A percentile compares a stretch with the other conserved stretches of the same genome.
phyloP scores from a whole-genome alignment of 2,797 vertebrate genomes.

The Karalla daura region DNA sequence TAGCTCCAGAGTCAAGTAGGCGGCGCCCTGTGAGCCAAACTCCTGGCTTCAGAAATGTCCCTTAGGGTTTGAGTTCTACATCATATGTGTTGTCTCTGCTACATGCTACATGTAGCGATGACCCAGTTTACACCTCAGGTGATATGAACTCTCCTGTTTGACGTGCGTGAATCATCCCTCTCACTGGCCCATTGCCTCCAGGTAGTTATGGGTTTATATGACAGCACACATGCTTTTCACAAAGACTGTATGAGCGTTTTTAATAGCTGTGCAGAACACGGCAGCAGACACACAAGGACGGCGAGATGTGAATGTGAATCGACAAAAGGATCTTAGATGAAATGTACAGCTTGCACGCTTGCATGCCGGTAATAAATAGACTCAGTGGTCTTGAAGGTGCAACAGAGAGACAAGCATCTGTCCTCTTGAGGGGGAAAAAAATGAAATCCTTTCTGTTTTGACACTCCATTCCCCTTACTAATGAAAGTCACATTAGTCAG shows the following conservation, averaged over 20 bases:
- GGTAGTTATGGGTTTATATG: slow-evolving; percentile 51
- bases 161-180: slow-evolving; percentile 60
- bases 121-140: slow-evolving; percentile 47
- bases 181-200: slow-evolving; percentile 62
- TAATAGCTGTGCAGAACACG: slow-evolving; percentile 51
- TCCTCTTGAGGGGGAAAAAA: neutral
- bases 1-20: no score
- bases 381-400: neutral
- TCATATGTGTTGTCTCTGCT: slow-evolving; percentile 13
- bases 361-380: slow-evolving; percentile 1
- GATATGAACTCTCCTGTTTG: slow-evolving; percentile 52
- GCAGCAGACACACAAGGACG: slow-evolving; percentile 14
- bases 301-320: slow-evolving; percentile 15
- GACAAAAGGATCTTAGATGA: slow-evolving; percentile 15
- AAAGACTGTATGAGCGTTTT: slow-evolving; percentile 40
- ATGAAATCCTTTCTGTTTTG: slow-evolving; percentile 6
- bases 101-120: slow-evolving; percentile 31
- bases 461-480: slow-evolving; percentile 3
- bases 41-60: no score
- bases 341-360: neutral
- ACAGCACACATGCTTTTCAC: slow-evolving; percentile 33
- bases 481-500: slow-evolving; percentile 40
- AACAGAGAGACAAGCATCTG: neutral
- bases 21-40: no score
- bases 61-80: no score